A percentile compares a stretch with the other conserved stretches of the same genome.
Conservation (phyloP, 2,888 invertebrate genomes). For the Epinotia ramella region DNA sequence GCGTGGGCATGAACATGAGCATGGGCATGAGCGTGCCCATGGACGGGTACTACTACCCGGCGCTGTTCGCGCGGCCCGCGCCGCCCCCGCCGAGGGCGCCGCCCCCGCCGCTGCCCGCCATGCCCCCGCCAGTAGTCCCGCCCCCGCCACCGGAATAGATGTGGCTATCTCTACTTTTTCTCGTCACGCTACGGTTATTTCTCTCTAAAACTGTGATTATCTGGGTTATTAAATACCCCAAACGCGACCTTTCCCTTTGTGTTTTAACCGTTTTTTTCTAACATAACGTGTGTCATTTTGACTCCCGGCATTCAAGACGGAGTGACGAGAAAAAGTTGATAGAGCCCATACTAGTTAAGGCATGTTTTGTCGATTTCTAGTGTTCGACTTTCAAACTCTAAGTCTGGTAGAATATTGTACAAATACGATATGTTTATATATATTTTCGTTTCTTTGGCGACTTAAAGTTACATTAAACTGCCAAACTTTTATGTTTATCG, state of each 20-base stretch:
- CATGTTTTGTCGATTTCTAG: background rate
- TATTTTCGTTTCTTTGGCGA: slow-evolving; percentile 23
- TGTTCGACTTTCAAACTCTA: slow-evolving; percentile 21
- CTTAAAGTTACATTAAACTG: slow-evolving; percentile 10
- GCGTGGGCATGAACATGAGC: slow-evolving; percentile 49
- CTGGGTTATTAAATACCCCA: background rate
- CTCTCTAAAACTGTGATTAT: background rate
- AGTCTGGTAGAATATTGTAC: slow-evolving; percentile 28
- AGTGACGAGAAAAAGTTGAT: background rate
- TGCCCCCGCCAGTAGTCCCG: slow-evolving; percentile 82
- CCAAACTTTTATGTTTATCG: slow-evolving; percentile 16
- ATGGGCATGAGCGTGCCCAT: slow-evolving; percentile 52
- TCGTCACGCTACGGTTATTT: background rate
- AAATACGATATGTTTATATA: slow-evolving; percentile 33
- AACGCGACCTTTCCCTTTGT: background rate
- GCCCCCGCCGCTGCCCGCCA: slow-evolving; percentile 74
- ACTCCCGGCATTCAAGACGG: background rate
- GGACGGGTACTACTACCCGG: slow-evolving; percentile 62
- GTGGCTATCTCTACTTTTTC: background rate
- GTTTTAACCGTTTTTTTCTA: background rate
- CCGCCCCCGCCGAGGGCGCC: slow-evolving; percentile 68
- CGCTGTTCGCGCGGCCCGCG: slow-evolving; percentile 54
- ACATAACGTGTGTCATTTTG: background rate
- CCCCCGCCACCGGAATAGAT: slow-evolving; percentile 77
- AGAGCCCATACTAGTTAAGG: background rate